A percentile compares a stretch with the other conserved stretches of the same genome.
Evolutionary conservation across 2,113 vertebrate species (phyloP).

Genomic region (Phycodurus eques): DNA sequence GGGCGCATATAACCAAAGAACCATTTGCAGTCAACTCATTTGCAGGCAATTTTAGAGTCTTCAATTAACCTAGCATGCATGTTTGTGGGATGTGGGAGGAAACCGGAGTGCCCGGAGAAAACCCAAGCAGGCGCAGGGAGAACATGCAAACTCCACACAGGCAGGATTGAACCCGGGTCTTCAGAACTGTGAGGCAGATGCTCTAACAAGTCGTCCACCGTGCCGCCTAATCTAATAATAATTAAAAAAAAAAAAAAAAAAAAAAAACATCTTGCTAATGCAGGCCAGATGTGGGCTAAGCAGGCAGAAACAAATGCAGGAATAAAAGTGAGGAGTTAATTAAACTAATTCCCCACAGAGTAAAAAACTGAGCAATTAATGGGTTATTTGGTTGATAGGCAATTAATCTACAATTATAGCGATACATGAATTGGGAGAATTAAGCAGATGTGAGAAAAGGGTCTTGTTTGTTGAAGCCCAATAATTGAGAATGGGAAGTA

Average conservation of each 20-base stretch:
- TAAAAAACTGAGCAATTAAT: background rate
- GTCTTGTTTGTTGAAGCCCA: background rate
- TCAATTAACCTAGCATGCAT: too few relatives aligned
- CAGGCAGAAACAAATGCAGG: background rate
- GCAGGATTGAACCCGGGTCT: too few relatives aligned
- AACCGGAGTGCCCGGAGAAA: too few relatives aligned
- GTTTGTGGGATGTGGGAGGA: too few relatives aligned
- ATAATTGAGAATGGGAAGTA: background rate
- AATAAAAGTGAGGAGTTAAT: background rate
- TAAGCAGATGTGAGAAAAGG: background rate
- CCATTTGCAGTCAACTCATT: too few relatives aligned
- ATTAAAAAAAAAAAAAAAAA: background rate
- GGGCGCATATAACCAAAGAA: too few relatives aligned
- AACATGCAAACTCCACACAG: too few relatives aligned
- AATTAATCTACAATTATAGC: conserved; percentile 4
- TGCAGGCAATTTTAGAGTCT: too few relatives aligned
- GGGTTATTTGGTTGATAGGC: background rate
- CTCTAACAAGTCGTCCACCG: too few relatives aligned
- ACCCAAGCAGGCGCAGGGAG: too few relatives aligned
- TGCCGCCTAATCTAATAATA: too few relatives aligned
- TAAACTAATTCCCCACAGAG: background rate
- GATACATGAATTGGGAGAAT: background rate
- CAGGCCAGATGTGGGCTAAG: background rate
- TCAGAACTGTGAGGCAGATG: too few relatives aligned
- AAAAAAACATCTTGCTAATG: background rate